These are phyloP conservation scores for Tupaia chinensis DNA, from an alignment of 2,113 vertebrate genomes.

Conservation along the genomic window DNA sequence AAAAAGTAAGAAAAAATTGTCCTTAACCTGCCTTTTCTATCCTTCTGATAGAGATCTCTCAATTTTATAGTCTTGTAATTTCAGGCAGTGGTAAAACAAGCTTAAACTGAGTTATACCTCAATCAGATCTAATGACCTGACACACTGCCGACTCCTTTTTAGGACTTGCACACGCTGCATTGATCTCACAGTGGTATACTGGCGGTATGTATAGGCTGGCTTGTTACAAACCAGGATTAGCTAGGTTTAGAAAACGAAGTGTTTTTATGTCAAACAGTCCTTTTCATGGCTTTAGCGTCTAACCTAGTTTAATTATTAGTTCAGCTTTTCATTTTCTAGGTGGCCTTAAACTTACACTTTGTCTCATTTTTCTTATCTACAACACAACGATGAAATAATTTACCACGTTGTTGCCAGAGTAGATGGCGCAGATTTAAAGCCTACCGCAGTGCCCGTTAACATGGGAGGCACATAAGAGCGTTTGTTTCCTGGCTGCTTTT, in stretches of 20 bases:
- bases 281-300: neutral
- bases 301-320: neutral
- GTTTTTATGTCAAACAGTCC: neutral
- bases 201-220: accelerated
- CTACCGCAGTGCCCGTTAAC: accelerated
- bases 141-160: accelerated
- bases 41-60: neutral
- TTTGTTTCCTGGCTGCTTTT: neutral
- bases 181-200: accelerated
- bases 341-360: neutral
- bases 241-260: neutral
- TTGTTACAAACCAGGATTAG: neutral
- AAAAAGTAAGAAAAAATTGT: neutral
- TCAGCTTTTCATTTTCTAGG: neutral
- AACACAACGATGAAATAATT: neutral
- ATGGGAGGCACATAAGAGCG: neutral
- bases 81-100: neutral
- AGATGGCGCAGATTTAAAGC: neutral
- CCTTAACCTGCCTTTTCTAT: neutral
- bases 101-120: too few relatives aligned
- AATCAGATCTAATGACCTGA: neutral
- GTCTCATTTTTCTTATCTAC: neutral
- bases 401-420: neutral
- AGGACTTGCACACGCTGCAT: accelerated
- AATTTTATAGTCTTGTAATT: neutral